Conservation (phyloP, 1,140 invertebrate species). For the Maconellicoccus hirsutus region DNA sequence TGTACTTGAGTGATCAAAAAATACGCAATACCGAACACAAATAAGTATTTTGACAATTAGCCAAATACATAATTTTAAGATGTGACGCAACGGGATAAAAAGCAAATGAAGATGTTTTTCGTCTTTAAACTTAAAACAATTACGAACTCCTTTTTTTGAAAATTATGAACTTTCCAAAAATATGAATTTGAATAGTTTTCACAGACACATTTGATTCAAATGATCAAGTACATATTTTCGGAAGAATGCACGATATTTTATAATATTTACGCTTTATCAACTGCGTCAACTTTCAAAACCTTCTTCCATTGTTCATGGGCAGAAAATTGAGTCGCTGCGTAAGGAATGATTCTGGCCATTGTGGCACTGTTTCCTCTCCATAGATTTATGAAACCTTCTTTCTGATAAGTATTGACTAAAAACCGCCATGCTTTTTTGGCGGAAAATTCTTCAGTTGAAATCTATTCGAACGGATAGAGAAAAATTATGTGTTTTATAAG, state of each 20-base stretch:
- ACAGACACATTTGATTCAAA: no score
- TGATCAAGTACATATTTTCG: no score
- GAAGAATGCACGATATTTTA: background rate
- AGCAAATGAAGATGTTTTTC: background rate
- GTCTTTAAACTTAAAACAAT: no score
- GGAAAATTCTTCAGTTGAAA: constrained; percentile 60
- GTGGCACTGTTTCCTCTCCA: constrained; percentile 98
- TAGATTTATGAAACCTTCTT: constrained; percentile 67
- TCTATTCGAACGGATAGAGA: constrained; percentile 29
- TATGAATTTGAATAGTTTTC: no score
- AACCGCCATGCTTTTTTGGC: constrained; percentile 65
- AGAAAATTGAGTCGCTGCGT: constrained; percentile 94
- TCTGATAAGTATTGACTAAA: constrained; percentile 52
- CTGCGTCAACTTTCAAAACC: constrained; percentile 53
- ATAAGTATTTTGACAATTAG: background rate
- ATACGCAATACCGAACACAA: background rate
- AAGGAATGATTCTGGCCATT: constrained; percentile 91
- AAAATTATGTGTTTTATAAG: background rate
- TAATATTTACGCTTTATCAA: background rate
- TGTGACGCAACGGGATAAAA: background rate
- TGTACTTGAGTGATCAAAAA: background rate
- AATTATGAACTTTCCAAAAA: no score
- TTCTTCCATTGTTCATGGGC: constrained; percentile 93
- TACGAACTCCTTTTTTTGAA: no score
- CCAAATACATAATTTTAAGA: background rate